Evolutionary conservation across 1,140 invertebrate species (phyloP), one percentile per base, ranked within the genome.

Genomic region (Homarus americanus): DNA sequence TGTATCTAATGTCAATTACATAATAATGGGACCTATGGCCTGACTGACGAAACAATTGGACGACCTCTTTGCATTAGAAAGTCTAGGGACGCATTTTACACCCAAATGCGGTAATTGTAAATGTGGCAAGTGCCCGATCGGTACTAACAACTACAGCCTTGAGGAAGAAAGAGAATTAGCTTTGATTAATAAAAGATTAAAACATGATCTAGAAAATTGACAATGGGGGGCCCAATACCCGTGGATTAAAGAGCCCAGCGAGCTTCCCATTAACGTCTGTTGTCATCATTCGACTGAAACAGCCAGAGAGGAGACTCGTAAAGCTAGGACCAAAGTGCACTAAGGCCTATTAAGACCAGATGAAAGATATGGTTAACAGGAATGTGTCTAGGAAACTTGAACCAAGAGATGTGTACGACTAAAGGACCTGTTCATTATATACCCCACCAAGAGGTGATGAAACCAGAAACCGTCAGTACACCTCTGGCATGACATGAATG

Each of bases 381-480:
- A 41, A 41, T 17, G 79, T 82, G 12, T n/a, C n/a, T 36, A 36
- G 4, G n/a, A 20, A 17, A 82, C 10, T 7, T 44, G 41, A 9
- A 49, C 28, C 28, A 36, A 78, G 5, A 36, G 10, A 36, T 36
- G 24, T 78, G 20, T 20, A 10, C 3, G 10, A 24, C n/a, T 78
- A 78, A 9, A 24, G 75, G 75, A 7, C 75, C 75, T 78, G 32
- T 78, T 34, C 75, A 78, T 24, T 78, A n/a, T n/a, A n/a, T n/a
- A 3, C 75, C 34, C 5, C 75, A 78, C 38, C 75, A 78, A 34
- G 75, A 78, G 24, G 24, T 78, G 28, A 7, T 78, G 34, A 78
- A 78, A 78, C 34, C 75, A 7, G 75, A 36, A 36, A 82, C n/a
- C 79, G 49, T 58, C n/a, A n/a, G n/a, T n/a, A n/a, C n/a, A n/a